Conservation (phyloP, 2,888 invertebrate genomes). For the Tipula vernalis region DNA sequence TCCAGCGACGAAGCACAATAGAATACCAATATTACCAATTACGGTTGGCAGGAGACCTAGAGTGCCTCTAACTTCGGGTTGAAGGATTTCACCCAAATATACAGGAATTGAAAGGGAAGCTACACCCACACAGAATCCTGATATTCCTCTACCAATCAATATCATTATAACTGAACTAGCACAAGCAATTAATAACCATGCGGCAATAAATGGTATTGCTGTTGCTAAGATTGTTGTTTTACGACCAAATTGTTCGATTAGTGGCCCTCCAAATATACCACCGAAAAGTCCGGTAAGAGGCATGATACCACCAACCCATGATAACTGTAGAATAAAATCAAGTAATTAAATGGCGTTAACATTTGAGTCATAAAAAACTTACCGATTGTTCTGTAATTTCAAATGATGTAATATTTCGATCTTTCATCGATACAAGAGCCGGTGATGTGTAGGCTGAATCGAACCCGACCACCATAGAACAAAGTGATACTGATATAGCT, state of each 20-base stretch:
- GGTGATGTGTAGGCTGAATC: slow-evolving; percentile 79
- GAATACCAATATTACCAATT: slow-evolving; percentile 67
- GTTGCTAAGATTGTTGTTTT: slow-evolving; percentile 65
- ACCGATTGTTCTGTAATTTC: slow-evolving; percentile 52
- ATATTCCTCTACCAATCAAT: slow-evolving; percentile 65
- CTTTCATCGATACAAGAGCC: slow-evolving; percentile 57
- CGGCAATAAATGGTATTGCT: slow-evolving; percentile 64
- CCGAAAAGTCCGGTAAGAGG: slow-evolving; percentile 75
- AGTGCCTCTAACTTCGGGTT: slow-evolving; percentile 82
- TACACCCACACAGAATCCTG: slow-evolving; percentile 79
- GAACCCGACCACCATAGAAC: slow-evolving; percentile 79
- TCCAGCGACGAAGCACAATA: slow-evolving; percentile 68
- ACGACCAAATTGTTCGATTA: slow-evolving; percentile 72
- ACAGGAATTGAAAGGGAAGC: slow-evolving; percentile 80
- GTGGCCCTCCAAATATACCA: slow-evolving; percentile 71
- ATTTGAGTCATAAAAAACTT: slow-evolving; percentile 23
- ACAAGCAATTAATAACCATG: slow-evolving; percentile 71
- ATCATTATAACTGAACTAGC: slow-evolving; percentile 63
- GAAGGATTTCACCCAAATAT: slow-evolving; percentile 86
- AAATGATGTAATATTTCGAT: slow-evolving; percentile 40
- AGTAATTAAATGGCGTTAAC: not conserved
- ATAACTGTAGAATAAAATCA: slow-evolving; percentile 41
- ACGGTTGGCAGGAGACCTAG: slow-evolving; percentile 79
- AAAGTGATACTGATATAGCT: slow-evolving; percentile 73
- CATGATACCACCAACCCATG: slow-evolving; percentile 83